phyloP scores from a whole-genome alignment of 1,140 invertebrate genomes.

The Zaprionus vittiger region DNA sequence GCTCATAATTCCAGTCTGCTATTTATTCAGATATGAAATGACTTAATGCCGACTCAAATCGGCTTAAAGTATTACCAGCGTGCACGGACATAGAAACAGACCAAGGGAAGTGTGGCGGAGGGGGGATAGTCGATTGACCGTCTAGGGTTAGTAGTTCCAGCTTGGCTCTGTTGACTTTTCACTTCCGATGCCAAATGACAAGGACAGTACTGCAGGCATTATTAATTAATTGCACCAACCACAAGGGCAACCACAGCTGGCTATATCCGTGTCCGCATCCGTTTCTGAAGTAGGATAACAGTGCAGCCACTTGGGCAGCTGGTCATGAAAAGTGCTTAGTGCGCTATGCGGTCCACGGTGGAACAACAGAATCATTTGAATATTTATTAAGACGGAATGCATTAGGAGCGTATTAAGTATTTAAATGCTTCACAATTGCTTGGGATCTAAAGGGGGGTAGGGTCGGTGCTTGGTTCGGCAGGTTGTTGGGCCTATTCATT shows the following conservation, averaged over 20 bases:
- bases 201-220: constrained; percentile 51
- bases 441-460: constrained; percentile 21
- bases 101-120: background rate
- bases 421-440: constrained; percentile 66
- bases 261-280: background rate
- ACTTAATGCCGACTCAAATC: constrained; percentile 61
- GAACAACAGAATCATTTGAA: constrained; percentile 45
- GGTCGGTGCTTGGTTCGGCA: constrained; percentile 17
- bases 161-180: constrained; percentile 42
- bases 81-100: background rate
- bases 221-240: constrained; percentile 50
- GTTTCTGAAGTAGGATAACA: constrained; percentile 6
- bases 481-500: constrained; percentile 67
- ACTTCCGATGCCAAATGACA: constrained; percentile 56
- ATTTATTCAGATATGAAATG: constrained; percentile 53
- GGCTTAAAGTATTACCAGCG: constrained; percentile 59
- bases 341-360: background rate
- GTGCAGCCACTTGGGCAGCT: background rate
- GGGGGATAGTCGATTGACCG: constrained; percentile 8
- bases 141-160: constrained; percentile 9
- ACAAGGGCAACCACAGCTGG: background rate
- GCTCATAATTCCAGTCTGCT: constrained; percentile 40
- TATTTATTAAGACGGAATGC: constrained; percentile 71
- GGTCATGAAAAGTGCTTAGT: constrained; percentile 23
- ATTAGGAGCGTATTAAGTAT: constrained; percentile 71